Percentiles rank a stretch among this genome's conserved stretches.
Conservation (phyloP, 2,797 vertebrate species). For the Cryptoprocta ferox region DNA sequence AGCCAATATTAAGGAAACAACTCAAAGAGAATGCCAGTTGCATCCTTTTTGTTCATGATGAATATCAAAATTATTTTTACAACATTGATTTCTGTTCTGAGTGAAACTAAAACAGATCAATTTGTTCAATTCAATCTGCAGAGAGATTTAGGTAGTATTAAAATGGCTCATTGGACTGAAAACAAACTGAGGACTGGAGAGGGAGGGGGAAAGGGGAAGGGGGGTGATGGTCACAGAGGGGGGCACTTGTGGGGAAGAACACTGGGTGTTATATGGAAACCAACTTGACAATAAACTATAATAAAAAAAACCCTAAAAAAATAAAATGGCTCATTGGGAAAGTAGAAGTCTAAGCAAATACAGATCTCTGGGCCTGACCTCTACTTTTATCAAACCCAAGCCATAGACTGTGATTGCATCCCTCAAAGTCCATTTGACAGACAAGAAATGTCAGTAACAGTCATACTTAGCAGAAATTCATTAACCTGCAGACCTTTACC, state of each 20-base stretch:
- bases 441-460: conserved; percentile 48
- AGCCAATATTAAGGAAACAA: conserved; percentile 57
- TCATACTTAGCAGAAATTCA: conserved; percentile 71
- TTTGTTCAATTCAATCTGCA: conserved; percentile 48
- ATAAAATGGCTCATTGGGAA: conserved; percentile 25
- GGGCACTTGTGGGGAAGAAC: too few relatives aligned
- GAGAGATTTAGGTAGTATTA: conserved; percentile 26
- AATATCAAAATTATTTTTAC: conserved; percentile 71
- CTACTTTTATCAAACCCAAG: conserved; percentile 54
- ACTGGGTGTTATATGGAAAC: too few relatives aligned
- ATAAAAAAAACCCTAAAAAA: too few relatives aligned
- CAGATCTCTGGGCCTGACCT: conserved; percentile 15
- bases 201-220: too few relatives aligned
- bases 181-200: too few relatives aligned
- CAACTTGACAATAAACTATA: too few relatives aligned
- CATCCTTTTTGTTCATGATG: conserved; percentile 59
- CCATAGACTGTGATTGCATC: neutral
- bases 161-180: too few relatives aligned
- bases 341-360: neutral
- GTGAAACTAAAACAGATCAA: conserved; percentile 62
- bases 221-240: too few relatives aligned
- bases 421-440: conserved; percentile 58
- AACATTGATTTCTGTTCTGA: conserved; percentile 68
- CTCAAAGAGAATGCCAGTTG: conserved; percentile 55
- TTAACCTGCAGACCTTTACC: conserved; percentile 72